These are phyloP conservation scores for Solenopsis fugax DNA, from an alignment of 1,140 invertebrate genomes.

Conservation along the genomic window DNA sequence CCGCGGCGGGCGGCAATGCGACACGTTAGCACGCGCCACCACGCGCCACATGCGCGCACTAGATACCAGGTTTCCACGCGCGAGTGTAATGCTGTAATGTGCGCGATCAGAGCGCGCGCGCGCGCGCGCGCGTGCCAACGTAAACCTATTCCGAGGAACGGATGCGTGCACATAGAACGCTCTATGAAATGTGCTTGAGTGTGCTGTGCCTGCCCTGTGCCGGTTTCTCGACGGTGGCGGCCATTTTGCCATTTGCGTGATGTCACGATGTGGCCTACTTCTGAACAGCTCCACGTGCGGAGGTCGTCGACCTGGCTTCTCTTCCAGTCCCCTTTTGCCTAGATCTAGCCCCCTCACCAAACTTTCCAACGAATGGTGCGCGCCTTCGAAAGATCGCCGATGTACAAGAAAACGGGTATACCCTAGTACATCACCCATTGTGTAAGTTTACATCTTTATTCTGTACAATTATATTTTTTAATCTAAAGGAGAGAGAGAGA, in stretches of 20 bases:
- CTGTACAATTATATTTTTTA: constrained; percentile 2
- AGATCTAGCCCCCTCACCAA: constrained; percentile 57
- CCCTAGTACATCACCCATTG: background rate
- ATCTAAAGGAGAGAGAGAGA: background rate
- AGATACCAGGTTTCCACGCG: background rate
- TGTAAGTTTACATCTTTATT: constrained; percentile 22
- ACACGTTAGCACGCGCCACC: no score
- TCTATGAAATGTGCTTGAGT: constrained; percentile 68
- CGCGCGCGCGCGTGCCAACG: background rate
- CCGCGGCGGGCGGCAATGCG: background rate
- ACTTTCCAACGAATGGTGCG: constrained; percentile 64
- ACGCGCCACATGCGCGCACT: background rate
- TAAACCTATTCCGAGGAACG: background rate
- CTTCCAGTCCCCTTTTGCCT: constrained; percentile 76
- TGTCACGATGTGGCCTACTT: constrained; percentile 84
- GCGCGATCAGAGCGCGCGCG: background rate
- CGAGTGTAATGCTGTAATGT: background rate
- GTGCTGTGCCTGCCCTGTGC: constrained; percentile 58
- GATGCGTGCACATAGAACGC: background rate
- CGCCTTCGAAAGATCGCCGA: constrained; percentile 37
- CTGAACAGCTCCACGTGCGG: constrained; percentile 81
- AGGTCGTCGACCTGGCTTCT: constrained; percentile 79
- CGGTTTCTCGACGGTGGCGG: constrained; percentile 68
- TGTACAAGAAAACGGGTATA: constrained; percentile 35
- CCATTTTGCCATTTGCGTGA: constrained; percentile 81